These are phyloP conservation scores for Acrocephalus kingi DNA, from an alignment of 2,113 vertebrate species.

Conservation along the genomic window DNA sequence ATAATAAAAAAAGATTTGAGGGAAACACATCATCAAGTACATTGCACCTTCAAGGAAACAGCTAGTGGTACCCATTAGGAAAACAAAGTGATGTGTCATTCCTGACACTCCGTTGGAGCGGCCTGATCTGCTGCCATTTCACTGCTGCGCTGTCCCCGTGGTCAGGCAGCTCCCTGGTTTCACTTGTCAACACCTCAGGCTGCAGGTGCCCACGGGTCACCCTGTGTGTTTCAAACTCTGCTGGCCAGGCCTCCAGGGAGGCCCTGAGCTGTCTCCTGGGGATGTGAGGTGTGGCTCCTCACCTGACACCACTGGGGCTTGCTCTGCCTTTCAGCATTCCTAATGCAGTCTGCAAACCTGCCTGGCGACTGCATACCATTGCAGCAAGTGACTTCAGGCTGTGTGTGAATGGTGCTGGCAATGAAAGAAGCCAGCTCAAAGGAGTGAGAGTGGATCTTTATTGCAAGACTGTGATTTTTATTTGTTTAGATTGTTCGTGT, in stretches of 20 bases:
- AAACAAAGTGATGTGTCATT: background rate
- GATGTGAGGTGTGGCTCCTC: background rate
- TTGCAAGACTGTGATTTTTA: background rate
- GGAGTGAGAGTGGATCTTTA: background rate
- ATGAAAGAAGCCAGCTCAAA: background rate
- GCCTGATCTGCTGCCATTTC: background rate
- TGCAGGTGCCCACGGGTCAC: background rate
- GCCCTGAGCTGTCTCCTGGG: background rate
- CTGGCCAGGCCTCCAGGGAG: background rate
- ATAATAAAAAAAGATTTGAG: background rate
- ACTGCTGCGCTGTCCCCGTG: background rate
- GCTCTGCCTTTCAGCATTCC: background rate
- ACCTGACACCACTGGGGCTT: background rate
- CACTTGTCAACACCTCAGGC: background rate
- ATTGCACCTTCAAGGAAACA: background rate
- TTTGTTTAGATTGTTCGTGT: background rate
- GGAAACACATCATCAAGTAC: background rate
- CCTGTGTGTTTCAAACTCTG: background rate
- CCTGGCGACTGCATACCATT: background rate
- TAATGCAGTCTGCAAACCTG: background rate
- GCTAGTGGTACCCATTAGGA: background rate
- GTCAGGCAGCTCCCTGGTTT: background rate
- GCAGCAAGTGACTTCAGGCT: background rate
- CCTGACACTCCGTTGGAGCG: accelerated
- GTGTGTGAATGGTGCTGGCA: background rate